These are phyloP conservation scores for Bradypodion pumilum DNA, from an alignment of 2,797 vertebrate genomes.

Conservation along the genomic window DNA sequence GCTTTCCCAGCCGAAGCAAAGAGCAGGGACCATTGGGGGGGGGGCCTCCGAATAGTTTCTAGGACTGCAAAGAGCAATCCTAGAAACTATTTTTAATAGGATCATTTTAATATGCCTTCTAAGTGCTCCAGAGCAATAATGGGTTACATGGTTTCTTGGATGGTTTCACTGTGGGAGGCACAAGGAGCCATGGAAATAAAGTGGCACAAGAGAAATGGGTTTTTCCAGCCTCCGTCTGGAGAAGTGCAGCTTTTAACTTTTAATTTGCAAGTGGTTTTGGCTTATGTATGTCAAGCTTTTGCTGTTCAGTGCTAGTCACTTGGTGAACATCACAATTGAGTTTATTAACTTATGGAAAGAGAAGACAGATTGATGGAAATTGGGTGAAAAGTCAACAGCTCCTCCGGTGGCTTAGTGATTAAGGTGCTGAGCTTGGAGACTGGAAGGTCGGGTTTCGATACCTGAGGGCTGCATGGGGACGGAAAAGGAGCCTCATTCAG, in stretches of 20 bases:
- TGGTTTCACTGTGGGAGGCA: constrained; percentile 15
- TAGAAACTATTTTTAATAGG: background rate
- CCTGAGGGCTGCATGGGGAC: too few relatives aligned
- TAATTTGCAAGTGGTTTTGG: constrained; percentile 15
- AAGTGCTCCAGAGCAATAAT: background rate
- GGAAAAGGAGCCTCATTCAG: too few relatives aligned
- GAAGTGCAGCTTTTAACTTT: background rate
- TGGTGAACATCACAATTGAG: background rate
- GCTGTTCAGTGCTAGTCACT: background rate
- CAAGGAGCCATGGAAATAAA: background rate
- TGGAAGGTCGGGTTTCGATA: too few relatives aligned
- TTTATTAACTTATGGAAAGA: constrained; percentile 5
- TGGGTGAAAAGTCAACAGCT: background rate
- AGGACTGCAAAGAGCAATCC: too few relatives aligned
- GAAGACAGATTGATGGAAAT: background rate
- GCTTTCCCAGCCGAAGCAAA: too few relatives aligned
- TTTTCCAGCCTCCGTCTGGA: constrained; percentile 8
- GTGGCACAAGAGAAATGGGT: background rate
- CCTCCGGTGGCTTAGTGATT: too few relatives aligned
- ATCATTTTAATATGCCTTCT: background rate
- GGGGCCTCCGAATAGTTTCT: too few relatives aligned
- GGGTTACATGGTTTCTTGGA: constrained; percentile 1
- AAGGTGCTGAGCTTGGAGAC: too few relatives aligned
- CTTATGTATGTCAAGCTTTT: background rate
- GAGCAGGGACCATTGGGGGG: too few relatives aligned